A percentile compares a stretch with the other conserved stretches of the same genome.
Conservation (phyloP, 2,113 vertebrate genomes). For the Scopus umbretta region DNA sequence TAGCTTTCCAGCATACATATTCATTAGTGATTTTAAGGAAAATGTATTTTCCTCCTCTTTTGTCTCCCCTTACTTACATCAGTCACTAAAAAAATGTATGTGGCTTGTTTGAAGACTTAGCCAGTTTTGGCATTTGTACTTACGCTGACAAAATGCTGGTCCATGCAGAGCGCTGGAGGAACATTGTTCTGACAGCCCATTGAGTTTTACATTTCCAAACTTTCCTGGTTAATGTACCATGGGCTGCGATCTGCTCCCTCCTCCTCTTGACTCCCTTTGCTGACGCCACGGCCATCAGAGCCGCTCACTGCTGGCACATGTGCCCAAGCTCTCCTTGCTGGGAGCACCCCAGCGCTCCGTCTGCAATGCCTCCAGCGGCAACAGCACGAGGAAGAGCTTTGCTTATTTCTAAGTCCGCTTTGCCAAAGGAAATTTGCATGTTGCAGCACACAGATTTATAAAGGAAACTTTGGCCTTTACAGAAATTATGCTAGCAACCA, state of each 20-base stretch:
- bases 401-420: accelerated
- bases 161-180: not conserved
- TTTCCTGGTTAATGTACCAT: not conserved
- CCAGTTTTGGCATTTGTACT: constrained; percentile 19
- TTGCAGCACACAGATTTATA: too few relatives aligned
- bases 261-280: not conserved
- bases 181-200: constrained; percentile 57
- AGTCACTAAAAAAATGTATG: not conserved
- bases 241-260: not conserved
- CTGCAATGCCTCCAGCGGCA: accelerated
- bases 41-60: not conserved
- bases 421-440: accelerated
- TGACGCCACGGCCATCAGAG: not conserved
- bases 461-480: not conserved
- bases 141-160: constrained; percentile 23
- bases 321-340: not conserved
- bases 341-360: not conserved
- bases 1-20: not conserved
- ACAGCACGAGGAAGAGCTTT: not conserved
- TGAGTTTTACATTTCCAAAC: not conserved
- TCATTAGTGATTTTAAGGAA: not conserved
- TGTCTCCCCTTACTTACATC: not conserved
- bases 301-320: not conserved
- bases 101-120: not conserved
- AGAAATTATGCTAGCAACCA: not conserved